phyloP scores from a whole-genome alignment of 2,797 vertebrate species.

The Alfaro cultratus region DNA sequence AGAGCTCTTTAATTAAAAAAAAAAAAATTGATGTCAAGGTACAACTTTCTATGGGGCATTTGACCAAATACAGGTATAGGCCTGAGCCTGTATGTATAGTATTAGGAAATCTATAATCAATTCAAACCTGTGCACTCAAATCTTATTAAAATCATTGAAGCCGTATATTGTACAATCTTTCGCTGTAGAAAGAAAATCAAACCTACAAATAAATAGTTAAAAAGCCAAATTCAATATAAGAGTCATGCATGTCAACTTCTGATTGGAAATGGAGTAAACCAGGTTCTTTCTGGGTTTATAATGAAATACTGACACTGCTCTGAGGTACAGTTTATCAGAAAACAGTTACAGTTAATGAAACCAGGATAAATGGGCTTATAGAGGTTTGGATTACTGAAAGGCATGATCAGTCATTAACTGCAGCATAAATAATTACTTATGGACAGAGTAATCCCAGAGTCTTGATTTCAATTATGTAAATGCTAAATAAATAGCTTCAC shows the following conservation, averaged over 20 bases:
- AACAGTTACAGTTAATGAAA: conserved; percentile 31
- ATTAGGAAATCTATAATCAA: background rate
- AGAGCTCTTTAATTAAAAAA: background rate
- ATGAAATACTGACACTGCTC: conserved; percentile 7
- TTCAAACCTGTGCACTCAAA: background rate
- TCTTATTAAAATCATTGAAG: background rate
- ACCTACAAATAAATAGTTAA: background rate
- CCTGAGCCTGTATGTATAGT: background rate
- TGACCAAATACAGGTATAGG: background rate
- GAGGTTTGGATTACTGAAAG: conserved; percentile 5
- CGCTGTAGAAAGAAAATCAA: background rate
- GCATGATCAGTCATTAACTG: conserved; percentile 27
- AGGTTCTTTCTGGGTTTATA: conserved; percentile 13
- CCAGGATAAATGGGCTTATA: background rate
- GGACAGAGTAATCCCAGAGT: conserved; percentile 12
- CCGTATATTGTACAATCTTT: background rate
- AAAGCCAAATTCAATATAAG: background rate
- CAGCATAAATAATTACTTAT: conserved; percentile 25
- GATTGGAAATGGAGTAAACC: background rate
- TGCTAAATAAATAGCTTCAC: conserved; percentile 3
- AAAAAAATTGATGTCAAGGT: background rate
- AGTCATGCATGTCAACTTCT: background rate
- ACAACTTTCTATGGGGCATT: background rate
- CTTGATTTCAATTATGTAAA: conserved; percentile 25
- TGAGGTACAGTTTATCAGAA: conserved; percentile 22